Evolutionary conservation across 2,113 vertebrate genomes (phyloP), one percentile per base, ranked within the genome.

Genomic region (Dendrocopos noguchii): DNA sequence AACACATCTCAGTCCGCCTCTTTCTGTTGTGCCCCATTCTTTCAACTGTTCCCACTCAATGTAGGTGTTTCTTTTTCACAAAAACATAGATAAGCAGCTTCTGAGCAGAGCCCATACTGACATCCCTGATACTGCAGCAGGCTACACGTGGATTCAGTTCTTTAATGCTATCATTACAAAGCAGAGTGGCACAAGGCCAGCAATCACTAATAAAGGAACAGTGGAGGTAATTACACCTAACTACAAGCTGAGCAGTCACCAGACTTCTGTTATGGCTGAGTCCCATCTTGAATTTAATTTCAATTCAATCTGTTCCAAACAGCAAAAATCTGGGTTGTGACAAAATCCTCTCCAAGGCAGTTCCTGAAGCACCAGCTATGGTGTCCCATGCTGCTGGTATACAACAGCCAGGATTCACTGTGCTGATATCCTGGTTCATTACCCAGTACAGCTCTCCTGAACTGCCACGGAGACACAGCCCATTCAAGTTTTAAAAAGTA

Each of bases 241-340:
- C 75, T 90, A 75, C 88, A 83, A 72, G 67, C 75, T 88, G 70
- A 87, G 47, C 70, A 95, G 68, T 67, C 80, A 93, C 67, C 55
- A 82, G 78, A 93, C 79, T 53, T 77, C 92, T 60, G 63, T 88
- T 81, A 88, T 34, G 75, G 52, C 78, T 91, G 63, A 94, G 8
- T 92, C 80, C 67, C 75, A 93, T 82, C 75, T 91, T 88, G 87
- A 91, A 91, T 93, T 91, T 94, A 6, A 47, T 79, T 91, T 92
- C 46, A 81, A 31, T 87, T 91, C 75, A 84, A 63, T 92, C 78
- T 87, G 39, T 65, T 91, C 55, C 2, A 4, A 94, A 42, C 46
- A 66, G 36, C 0, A 4, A 66, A 84, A 91, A 34, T 34, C 33
- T 76, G 64, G 42, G 91, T 14, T 0, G 0, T 15, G 67, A 79